Percentiles rank a stretch among this genome's conserved stretches.
phyloP scores from a whole-genome alignment of 2,797 vertebrate genomes.

The Florisuga fusca region DNA sequence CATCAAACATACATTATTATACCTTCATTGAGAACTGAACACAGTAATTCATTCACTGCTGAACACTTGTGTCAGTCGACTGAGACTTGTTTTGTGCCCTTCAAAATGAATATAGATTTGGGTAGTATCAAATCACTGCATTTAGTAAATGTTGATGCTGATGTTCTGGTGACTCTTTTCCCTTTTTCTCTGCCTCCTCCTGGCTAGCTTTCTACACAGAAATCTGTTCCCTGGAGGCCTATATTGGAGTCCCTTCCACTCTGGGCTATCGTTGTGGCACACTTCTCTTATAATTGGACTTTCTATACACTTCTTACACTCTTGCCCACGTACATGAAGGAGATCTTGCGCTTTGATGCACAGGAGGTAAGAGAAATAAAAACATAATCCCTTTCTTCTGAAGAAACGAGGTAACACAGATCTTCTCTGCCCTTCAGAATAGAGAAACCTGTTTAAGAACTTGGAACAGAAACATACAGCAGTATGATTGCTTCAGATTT shows the following conservation, averaged over 20 bases:
- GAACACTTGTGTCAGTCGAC: neutral
- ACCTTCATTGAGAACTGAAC: neutral
- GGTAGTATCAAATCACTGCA: neutral
- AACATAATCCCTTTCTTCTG: neutral
- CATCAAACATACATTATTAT: neutral
- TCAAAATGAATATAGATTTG: neutral
- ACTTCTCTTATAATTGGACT: slow-evolving; percentile 98
- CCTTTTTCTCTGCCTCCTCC: neutral
- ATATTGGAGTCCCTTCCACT: slow-evolving; percentile 88
- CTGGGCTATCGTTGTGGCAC: slow-evolving; percentile 94
- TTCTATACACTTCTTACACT: slow-evolving; percentile 97
- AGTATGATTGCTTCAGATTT: neutral
- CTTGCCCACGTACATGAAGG: slow-evolving; percentile 97
- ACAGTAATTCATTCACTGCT: neutral
- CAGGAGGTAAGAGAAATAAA: slow-evolving; percentile 87
- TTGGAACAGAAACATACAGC: neutral
- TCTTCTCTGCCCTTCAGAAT: neutral
- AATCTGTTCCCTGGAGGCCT: slow-evolving; percentile 89
- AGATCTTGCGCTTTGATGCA: slow-evolving; percentile 92
- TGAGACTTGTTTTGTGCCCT: neutral
- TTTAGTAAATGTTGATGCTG: neutral
- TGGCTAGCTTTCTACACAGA: slow-evolving; percentile 84
- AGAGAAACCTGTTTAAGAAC: neutral
- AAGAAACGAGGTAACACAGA: neutral
- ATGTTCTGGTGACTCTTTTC: neutral